Percentiles rank a stretch among this genome's conserved stretches.
Evolutionary conservation across 2,888 invertebrate species (phyloP).

Genomic region (Drosophila austrosaltans): DNA sequence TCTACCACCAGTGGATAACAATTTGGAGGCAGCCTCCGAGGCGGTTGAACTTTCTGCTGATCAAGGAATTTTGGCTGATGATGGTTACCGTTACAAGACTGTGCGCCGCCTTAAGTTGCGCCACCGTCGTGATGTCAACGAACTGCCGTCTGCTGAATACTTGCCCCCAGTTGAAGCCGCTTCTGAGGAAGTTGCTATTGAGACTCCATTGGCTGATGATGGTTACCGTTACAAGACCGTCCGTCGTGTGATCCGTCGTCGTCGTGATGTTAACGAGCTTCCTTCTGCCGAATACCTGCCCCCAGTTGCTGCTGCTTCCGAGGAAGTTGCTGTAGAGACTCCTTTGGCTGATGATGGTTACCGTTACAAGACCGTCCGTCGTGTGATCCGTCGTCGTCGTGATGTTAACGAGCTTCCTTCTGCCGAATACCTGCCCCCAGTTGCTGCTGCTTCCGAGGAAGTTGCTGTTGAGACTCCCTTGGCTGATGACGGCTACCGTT

Average conservation of each 20-base stretch:
- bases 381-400: constrained; percentile 58
- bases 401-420: constrained; percentile 51
- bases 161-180: constrained; percentile 51
- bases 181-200: constrained; percentile 25
- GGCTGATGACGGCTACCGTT: constrained; percentile 57
- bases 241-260: constrained; percentile 68
- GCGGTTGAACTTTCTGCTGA: constrained; percentile 59
- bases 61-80: constrained; percentile 57
- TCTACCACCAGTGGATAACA: constrained; percentile 78
- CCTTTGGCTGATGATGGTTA: constrained; percentile 58
- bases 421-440: constrained; percentile 56
- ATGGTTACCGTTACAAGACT: constrained; percentile 61
- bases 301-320: constrained; percentile 38
- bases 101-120: constrained; percentile 42
- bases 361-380: constrained; percentile 67
- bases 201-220: constrained; percentile 60
- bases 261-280: constrained; percentile 74
- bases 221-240: constrained; percentile 76
- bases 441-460: constrained; percentile 41
- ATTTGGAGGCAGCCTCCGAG: constrained; percentile 62
- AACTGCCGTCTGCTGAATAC: constrained; percentile 56
- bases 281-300: constrained; percentile 48
- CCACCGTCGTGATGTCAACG: constrained; percentile 60
- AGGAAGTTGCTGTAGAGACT: constrained; percentile 28
- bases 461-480: constrained; percentile 41